Base-by-base conservation (phyloP, 2,888 invertebrate species). In the Pterostichus madidus region DNA sequence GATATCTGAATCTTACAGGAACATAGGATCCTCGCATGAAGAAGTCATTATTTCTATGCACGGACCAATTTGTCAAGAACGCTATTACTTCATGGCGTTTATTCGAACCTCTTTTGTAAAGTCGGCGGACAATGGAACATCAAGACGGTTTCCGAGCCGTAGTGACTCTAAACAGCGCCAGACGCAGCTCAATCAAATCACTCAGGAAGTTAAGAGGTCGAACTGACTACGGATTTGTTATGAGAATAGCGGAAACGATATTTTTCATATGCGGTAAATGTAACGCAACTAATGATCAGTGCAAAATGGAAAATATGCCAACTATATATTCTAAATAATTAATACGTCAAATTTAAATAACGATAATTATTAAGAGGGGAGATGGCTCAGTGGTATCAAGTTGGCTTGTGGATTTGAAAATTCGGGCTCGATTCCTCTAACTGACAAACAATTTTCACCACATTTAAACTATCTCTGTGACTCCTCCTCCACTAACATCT, bases 31-130 rank as follows among this genome's bases (percentile, higher is more conserved):
- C 53, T 56, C 53, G 53, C 53, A 56, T 56, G 53, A 56, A 56
- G 59, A 59, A 59, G 31, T 31, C 59, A 59, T 59, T 59, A 56
- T 59, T 59, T 59, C 59, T 8, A 59, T 24, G 24, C 59, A 31
- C 59, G 59, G 59, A 59, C 59, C 59, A 59, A 59, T 59, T 59
- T 59, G 59, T 59, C 59, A 59, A 59, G 59, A 56, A 59, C 59
- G 31, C 59, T 59, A 59, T 59, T 59, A 59, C 59, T 59, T 59
- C n/a, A 59, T 31, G 24, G 31, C 32, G 59, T 59, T 59, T 59
- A 59, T 59, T 59, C 59, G 24, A 59, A 59, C 59, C 24, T 59
- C 59, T 31, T 59, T 59, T 59, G 59, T 59, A 31, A 31, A 31
- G 59, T 59, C 59, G 10, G 31, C 59, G 59, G 59, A 59, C 59